A percentile compares a stretch with the other conserved stretches of the same genome.
These are phyloP conservation scores for Pocota personata DNA, from an alignment of 2,888 invertebrate species.

Conservation along the genomic window DNA sequence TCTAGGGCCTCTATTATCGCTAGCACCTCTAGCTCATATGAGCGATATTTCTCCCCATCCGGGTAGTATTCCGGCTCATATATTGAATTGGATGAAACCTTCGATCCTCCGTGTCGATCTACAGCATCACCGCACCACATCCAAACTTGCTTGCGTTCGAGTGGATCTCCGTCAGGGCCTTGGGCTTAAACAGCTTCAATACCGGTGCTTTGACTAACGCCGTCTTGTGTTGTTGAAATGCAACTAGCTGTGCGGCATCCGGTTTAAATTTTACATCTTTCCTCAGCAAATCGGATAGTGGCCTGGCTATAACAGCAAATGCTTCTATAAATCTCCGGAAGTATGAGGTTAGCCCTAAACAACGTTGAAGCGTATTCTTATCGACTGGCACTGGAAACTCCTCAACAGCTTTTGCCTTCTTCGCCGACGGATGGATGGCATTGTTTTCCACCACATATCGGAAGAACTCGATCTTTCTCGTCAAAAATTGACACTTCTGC, in stretches of 20 bases:
- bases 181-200: not conserved
- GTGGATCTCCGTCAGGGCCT: not conserved
- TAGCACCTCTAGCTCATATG: slow-evolving; percentile 10
- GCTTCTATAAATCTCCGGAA: slow-evolving; percentile 12
- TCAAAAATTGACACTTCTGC: slow-evolving; percentile 70
- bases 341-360: slow-evolving; percentile 50
- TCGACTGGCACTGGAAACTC: slow-evolving; percentile 46
- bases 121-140: slow-evolving; percentile 76
- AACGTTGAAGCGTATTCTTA: slow-evolving; percentile 53
- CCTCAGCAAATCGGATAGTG: slow-evolving; percentile 10
- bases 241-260: not conserved
- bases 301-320: slow-evolving; percentile 4
- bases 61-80: slow-evolving; percentile 63
- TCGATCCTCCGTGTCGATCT: slow-evolving; percentile 65
- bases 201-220: not conserved
- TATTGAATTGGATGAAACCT: slow-evolving; percentile 75
- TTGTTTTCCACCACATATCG: slow-evolving; percentile 55
- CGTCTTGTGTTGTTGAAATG: not conserved
- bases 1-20: slow-evolving; percentile 12
- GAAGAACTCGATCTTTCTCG: slow-evolving; percentile 52
- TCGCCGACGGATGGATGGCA: slow-evolving; percentile 35
- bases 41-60: too few relatives aligned
- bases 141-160: slow-evolving; percentile 61
- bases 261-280: too few relatives aligned
- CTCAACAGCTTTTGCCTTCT: slow-evolving; percentile 34